Evolutionary conservation across 2,888 invertebrate genomes (phyloP).

Genomic region (Ophion obscuratus): DNA sequence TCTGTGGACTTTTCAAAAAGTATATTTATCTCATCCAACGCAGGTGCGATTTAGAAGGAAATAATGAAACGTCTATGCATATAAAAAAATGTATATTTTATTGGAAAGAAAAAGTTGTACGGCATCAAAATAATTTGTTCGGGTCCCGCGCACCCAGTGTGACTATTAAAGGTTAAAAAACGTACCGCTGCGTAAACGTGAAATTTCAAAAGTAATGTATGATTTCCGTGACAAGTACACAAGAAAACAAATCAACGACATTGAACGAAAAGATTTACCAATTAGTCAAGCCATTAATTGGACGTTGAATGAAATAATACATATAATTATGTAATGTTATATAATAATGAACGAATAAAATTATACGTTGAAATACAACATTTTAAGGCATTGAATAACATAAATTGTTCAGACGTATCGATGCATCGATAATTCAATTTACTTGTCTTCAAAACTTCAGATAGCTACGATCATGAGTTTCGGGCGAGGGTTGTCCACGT

Average conservation of each 20-base stretch:
- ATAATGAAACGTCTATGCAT: too few relatives aligned
- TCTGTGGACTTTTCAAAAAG: too few relatives aligned
- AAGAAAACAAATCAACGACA: not conserved
- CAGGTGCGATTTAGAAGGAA: too few relatives aligned
- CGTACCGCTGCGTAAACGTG: not conserved
- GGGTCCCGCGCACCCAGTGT: too few relatives aligned
- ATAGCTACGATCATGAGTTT: not conserved
- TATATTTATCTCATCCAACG: too few relatives aligned
- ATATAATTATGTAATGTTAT: too few relatives aligned
- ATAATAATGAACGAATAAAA: too few relatives aligned
- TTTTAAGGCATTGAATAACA: not conserved
- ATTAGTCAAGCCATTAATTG: not conserved
- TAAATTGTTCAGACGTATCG: not conserved
- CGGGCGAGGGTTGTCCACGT: slow-evolving; percentile 16
- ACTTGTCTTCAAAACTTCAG: not conserved
- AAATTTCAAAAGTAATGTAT: not conserved
- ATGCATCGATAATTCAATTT: not conserved
- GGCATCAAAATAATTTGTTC: too few relatives aligned
- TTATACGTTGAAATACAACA: too few relatives aligned
- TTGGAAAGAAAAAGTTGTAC: too few relatives aligned
- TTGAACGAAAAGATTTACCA: not conserved
- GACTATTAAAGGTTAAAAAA: not conserved
- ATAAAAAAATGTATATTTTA: too few relatives aligned
- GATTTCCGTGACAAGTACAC: not conserved
- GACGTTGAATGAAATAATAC: not conserved